Conservation (phyloP, 2,113 vertebrate species). For the Mesembrinibis cayennensis region DNA sequence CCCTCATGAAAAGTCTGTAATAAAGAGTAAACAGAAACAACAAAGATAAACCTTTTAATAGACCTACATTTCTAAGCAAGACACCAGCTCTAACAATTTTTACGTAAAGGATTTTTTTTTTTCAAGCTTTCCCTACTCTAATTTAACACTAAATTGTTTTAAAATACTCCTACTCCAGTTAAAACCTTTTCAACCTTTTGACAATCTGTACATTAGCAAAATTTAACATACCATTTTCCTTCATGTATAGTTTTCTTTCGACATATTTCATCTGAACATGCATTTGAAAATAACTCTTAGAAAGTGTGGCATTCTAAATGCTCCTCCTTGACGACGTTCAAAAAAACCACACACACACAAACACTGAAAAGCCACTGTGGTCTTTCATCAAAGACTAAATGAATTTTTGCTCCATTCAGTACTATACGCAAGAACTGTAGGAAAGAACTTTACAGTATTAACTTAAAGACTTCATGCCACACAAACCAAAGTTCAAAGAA, state of each 20-base stretch:
- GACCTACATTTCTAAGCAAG: not conserved
- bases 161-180: not conserved
- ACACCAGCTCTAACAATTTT: not conserved
- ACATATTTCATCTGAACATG: not conserved
- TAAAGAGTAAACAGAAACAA: not conserved
- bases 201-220: not conserved
- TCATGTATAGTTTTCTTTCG: not conserved
- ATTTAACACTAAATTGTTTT: not conserved
- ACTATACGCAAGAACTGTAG: not conserved
- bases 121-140: not conserved
- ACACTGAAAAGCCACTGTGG: not conserved
- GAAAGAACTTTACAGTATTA: not conserved
- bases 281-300: not conserved
- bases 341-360: not conserved
- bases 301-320: not conserved
- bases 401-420: not conserved
- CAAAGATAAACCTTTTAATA: not conserved
- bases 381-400: not conserved
- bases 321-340: not conserved
- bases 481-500: slow-evolving; percentile 4
- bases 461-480: not conserved
- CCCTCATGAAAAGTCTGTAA: not conserved
- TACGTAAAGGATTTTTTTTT: not conserved
- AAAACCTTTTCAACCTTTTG: not conserved
- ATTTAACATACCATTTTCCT: not conserved